A percentile compares a stretch with the other conserved stretches of the same genome.
Evolutionary conservation across 2,113 vertebrate genomes (phyloP).

Genomic region (Tinamus guttatus): DNA sequence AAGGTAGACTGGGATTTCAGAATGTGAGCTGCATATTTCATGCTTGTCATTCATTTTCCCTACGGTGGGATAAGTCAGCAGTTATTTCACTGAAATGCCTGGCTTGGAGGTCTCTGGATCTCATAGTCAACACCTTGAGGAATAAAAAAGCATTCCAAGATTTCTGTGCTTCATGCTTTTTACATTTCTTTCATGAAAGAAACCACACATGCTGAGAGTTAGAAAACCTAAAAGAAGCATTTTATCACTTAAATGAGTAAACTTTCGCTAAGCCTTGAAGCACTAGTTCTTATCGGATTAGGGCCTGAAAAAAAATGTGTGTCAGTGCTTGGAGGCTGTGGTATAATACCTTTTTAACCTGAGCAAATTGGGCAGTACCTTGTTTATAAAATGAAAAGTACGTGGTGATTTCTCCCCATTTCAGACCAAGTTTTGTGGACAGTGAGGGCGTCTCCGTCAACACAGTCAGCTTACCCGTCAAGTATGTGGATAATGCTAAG

Average conservation of each 20-base stretch:
- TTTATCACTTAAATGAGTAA: slow-evolving; percentile 37
- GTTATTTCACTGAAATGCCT: neutral
- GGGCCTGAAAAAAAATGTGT: neutral
- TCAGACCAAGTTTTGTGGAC: neutral
- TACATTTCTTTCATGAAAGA: slow-evolving; percentile 16
- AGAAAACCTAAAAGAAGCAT: slow-evolving; percentile 40
- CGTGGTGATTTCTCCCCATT: neutral
- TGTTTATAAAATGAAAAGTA: neutral
- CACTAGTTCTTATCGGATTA: neutral
- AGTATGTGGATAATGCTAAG: neutral
- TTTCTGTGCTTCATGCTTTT: slow-evolving; percentile 9
- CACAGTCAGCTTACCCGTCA: neutral
- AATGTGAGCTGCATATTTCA: neutral
- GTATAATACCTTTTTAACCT: neutral
- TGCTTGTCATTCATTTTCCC: neutral
- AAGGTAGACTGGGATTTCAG: neutral
- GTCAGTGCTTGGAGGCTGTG: neutral
- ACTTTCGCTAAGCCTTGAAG: slow-evolving; percentile 25
- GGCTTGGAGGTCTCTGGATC: neutral
- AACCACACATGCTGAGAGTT: slow-evolving; percentile 40
- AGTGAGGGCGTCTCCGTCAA: neutral
- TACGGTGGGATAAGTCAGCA: neutral
- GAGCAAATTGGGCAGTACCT: neutral
- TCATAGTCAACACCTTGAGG: neutral
- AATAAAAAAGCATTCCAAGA: neutral